Evolutionary conservation across 2,797 vertebrate genomes (phyloP).

Genomic region (Pagetopsis macropterus): DNA sequence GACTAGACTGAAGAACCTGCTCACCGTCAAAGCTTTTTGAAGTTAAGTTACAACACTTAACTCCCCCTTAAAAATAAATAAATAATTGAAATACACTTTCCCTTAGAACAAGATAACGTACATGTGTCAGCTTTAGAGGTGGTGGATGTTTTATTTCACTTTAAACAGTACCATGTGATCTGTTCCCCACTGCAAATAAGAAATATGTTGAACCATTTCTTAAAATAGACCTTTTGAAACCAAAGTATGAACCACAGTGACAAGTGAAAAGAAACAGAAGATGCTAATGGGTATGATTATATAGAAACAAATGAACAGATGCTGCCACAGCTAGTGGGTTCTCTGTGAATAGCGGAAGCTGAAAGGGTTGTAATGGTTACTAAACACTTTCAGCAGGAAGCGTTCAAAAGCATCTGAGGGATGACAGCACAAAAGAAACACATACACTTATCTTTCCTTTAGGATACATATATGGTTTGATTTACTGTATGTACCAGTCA

Average conservation of each 20-base stretch:
- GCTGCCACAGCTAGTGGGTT: background rate
- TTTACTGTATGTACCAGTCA: background rate
- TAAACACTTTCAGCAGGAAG: slow-evolving; percentile 9
- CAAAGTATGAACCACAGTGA: no score
- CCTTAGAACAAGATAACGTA: background rate
- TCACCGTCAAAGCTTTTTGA: no score
- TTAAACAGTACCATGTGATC: background rate
- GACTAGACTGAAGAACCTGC: no score
- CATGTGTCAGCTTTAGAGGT: background rate
- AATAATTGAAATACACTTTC: background rate
- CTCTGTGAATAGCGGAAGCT: background rate
- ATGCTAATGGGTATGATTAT: no score
- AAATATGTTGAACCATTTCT: no score
- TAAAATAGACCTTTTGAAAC: no score
- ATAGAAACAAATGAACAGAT: no score
- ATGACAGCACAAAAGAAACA: slow-evolving; percentile 9
- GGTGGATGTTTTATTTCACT: background rate
- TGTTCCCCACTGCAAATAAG: background rate
- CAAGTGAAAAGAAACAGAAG: no score
- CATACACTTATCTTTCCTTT: no score
- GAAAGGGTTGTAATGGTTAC: no score
- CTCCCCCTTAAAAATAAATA: no score
- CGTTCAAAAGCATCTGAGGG: slow-evolving; percentile 7
- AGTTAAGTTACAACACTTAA: background rate
- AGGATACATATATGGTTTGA: no score